Percentiles rank a stretch among this genome's conserved stretches.
Conservation (phyloP, 2,888 invertebrate species). For the Volucella inflata region DNA sequence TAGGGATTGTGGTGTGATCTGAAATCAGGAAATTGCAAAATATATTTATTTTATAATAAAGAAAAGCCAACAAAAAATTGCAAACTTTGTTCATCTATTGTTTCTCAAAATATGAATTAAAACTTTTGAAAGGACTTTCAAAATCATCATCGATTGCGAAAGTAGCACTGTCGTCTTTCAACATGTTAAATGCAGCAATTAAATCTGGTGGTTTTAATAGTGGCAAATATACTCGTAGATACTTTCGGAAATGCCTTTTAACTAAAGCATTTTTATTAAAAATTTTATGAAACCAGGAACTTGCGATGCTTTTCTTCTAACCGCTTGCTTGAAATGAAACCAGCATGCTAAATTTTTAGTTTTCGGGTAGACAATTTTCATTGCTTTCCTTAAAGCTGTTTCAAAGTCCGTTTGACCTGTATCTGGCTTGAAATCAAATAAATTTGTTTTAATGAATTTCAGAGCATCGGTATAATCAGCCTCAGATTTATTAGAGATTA, state of each 20-base stretch:
- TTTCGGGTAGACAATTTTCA: slow-evolving; percentile 33
- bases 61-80: too few relatives aligned
- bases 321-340: slow-evolving; percentile 39
- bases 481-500: slow-evolving; percentile 36
- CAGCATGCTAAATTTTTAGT: slow-evolving; percentile 30
- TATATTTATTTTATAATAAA: too few relatives aligned
- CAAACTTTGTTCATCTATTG: too few relatives aligned
- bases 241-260: slow-evolving; percentile 41
- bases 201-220: slow-evolving; percentile 34
- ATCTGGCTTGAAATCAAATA: slow-evolving; percentile 37
- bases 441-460: slow-evolving; percentile 24
- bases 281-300: slow-evolving; percentile 33
- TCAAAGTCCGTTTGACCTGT: slow-evolving; percentile 47
- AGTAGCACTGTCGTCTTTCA: slow-evolving; percentile 7
- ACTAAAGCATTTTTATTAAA: slow-evolving; percentile 33
- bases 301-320: slow-evolving; percentile 23
- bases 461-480: slow-evolving; percentile 34
- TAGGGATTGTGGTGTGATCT: slow-evolving; percentile 33
- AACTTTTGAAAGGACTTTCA: slow-evolving; percentile 9
- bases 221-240: slow-evolving; percentile 35
- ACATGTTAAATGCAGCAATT: slow-evolving; percentile 33
- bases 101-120: too few relatives aligned
- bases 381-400: slow-evolving; percentile 32
- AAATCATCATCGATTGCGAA: slow-evolving; percentile 1
- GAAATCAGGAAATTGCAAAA: slow-evolving; percentile 37